phyloP scores from a whole-genome alignment of 1,140 invertebrate genomes.

The Gryllus bimaculatus region DNA sequence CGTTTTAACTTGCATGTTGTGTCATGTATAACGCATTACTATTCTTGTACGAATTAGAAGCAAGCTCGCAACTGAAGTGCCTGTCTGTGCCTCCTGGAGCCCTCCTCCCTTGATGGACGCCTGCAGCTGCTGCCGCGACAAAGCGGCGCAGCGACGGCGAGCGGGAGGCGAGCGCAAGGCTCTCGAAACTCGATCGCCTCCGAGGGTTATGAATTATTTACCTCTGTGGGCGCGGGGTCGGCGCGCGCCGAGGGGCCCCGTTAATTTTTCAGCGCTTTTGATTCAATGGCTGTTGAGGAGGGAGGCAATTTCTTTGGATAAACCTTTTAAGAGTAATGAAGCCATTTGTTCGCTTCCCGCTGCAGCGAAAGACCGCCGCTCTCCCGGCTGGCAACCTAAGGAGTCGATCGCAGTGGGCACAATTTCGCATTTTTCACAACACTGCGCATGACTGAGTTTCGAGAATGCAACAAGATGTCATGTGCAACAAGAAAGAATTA shows the following conservation, averaged over 20 bases:
- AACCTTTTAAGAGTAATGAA: conserved; percentile 5
- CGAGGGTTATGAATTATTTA: not conserved
- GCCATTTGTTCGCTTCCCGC: not conserved
- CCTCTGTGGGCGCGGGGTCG: not conserved
- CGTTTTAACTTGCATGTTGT: too few species aligned
- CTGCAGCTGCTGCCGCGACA: too few species aligned
- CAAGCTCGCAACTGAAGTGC: too few species aligned
- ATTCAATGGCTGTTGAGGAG: not conserved
- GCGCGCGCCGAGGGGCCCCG: not conserved
- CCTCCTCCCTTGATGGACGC: too few species aligned
- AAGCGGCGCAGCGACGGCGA: too few species aligned
- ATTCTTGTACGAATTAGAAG: too few species aligned
- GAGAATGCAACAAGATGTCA: not conserved
- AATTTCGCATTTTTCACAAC: not conserved
- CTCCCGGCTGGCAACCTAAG: not conserved
- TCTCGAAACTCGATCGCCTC: not conserved
- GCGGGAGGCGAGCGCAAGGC: too few species aligned
- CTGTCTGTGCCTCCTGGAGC: too few species aligned
- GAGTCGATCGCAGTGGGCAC: not conserved
- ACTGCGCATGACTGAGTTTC: not conserved
- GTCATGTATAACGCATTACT: too few species aligned
- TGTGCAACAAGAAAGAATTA: too few species aligned
- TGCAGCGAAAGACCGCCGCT: not conserved
- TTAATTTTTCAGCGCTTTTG: conserved; percentile 1
- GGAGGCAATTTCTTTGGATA: not conserved